Evolutionary conservation across 2,888 invertebrate species (phyloP), one percentile per base, ranked within the genome.

Genomic region (Xanthostigma xanthostigma): DNA sequence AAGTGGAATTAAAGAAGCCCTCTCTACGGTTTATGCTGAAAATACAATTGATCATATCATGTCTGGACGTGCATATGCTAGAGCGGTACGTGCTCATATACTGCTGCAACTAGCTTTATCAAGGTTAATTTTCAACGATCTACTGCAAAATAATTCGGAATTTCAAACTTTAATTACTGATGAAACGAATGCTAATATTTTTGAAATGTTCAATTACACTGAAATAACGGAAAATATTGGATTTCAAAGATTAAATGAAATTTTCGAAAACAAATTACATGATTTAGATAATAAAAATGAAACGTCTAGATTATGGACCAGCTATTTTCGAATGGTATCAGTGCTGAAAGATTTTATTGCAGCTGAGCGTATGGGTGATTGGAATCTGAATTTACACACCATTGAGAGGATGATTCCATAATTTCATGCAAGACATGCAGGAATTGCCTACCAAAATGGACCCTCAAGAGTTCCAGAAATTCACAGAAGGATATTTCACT

Each of bases 381-480:
- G 55, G 54, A 39, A 52, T 11, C 43, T 54, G 13, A 51, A 56
- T 46, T 41, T 55, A 10, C 36, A 48, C 35, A 53, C 48, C 41
- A 53, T 55, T 35, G 45, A 52, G 49, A 47, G 49, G 37, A 58
- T 57, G 56, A 48, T 57, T 39, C 56, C 58, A 35, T 54, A 50
- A 39, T 57, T 60, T 41, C 56, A 58, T 51, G 53, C 53, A 56
- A 46, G 48, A 57, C 13, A 55, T 55, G 55, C 33, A 46, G 17
- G 42, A 50, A 44, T 47, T 53, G 44, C 12, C 36, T 13, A 41
- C 34, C 10, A 36, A 46, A 50, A 53, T 55, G 53, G 45, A 50
- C 39, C 42, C 49, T 12, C 45, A 36, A 44, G 51, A 51, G 44
- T 55, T 44, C 17, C 34, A 53, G 38, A 46, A 50, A 37, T 55